Evolutionary conservation across 2,888 invertebrate genomes (phyloP), one percentile per base, ranked within the genome.

Genomic region (Monoplex corrugatus): DNA sequence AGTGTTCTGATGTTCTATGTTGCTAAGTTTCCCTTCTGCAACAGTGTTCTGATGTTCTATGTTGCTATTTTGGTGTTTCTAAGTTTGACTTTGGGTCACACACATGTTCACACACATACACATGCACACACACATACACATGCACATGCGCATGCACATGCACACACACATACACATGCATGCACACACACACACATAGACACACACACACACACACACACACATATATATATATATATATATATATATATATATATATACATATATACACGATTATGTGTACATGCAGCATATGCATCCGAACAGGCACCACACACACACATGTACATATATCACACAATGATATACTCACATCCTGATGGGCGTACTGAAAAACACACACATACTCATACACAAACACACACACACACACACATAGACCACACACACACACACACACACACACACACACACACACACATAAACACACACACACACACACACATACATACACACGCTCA

Each of bases 181-280:
- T n/a, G n/a, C n/a, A 23, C 50, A 28, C 57, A 84, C 50, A 43
- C 0, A 38, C 78, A 80, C 43, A 28, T 19, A 43, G 5, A 75
- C 32, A 16, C 32, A 75, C 32, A 16, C 35, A 0, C 32, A 6
- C 6, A 35, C 0, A 75, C 6, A 35, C 32, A 75, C 75, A 32
- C 75, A 75, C 6, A 75, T 32, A 90, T 96, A 96, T 96, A 98
- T 98, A 98, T 98, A 97, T 40, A 28, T 57, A 84, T 38, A 43
- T 1, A 57, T 50, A 80, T n/a, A 90, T 96, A 96, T 96, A 98
- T 98, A 98, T 98, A 97, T 19, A 3, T 1, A 63, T 5, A 1
- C 38, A 80, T 38, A 35, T 19, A 8, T 2, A 35, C 80, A 80
- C 80, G n/a, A n/a, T n/a, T n/a, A n/a, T n/a, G n/a, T n/a, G 28